Conservation (phyloP, 1,140 invertebrate genomes). For the Venturia canescens region DNA sequence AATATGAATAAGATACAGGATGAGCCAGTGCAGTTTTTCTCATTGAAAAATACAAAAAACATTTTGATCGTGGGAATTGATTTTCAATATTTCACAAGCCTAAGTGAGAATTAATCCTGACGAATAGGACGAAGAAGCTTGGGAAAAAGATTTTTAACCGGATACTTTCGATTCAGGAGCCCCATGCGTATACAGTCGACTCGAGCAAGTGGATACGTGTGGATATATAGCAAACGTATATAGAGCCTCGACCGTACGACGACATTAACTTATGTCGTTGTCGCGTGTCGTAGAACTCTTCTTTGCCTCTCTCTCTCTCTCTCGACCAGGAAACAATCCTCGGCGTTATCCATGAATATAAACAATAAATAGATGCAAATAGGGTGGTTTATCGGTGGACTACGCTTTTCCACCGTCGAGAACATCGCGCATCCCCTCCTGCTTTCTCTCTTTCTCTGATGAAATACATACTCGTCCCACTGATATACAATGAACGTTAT, state of each 20-base stretch:
- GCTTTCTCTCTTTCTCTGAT: neutral
- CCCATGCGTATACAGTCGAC: neutral
- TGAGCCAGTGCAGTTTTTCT: too few relatives aligned
- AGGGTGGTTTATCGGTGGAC: conserved; percentile 45
- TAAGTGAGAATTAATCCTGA: too few relatives aligned
- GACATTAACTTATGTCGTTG: conserved; percentile 42
- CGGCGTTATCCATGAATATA: conserved; percentile 43
- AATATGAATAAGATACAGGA: too few relatives aligned
- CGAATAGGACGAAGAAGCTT: too few relatives aligned
- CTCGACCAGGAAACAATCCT: neutral
- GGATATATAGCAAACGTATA: neutral
- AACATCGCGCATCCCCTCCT: neutral
- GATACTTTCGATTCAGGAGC: neutral
- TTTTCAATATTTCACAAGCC: too few relatives aligned
- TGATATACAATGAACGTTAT: neutral
- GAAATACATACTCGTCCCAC: neutral
- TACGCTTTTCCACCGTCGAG: conserved; percentile 7
- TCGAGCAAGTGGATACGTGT: neutral
- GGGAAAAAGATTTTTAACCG: neutral
- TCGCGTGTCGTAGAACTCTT: conserved; percentile 29
- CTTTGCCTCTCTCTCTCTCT: neutral
- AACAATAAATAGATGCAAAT: conserved; percentile 52
- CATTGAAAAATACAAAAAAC: too few relatives aligned
- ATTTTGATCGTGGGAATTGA: too few relatives aligned
- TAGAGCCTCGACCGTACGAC: neutral